Evolutionary conservation across 2,888 invertebrate genomes (phyloP), one percentile per base, ranked within the genome.

Genomic region (Linnaemya vulpina): DNA sequence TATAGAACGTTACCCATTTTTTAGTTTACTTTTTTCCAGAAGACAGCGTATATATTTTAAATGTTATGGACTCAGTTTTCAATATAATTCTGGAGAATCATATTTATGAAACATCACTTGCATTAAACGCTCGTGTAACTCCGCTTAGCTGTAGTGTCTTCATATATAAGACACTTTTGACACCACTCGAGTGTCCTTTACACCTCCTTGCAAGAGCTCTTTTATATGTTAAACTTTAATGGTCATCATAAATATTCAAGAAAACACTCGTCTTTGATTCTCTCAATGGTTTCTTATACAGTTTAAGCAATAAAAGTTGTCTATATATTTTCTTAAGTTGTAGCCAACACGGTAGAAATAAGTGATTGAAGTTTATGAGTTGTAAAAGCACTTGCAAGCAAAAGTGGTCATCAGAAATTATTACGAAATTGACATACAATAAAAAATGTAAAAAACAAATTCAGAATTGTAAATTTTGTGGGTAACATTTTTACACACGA

Each of bases 201-300:
- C 20, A 20, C 0, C 13, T 20, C 13, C 11, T 20, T 62, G 1
- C 20, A 20, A 2, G 13, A 15, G 1, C 13, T 20, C 38, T 8
- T 9, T 60, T 17, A 30, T 13, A 30, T 30, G 5, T 30, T 3
- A 10, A 49, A 58, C 22, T 46, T 67, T 38, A 68, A 68, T 67
- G 58, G 67, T 49, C 58, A 49, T 68, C 49, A 58, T 77, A 77
- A 77, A 67, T 77, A 67, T 60, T 60, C 38, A 67, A 55, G 20
- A 7, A 55, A 67, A 58, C 30, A 62, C 65, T 49, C 67, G 4
- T 65, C 11, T 20, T 35, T 17, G 13, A 46, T 38, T 15, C 20
- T 7, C 35, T 20, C 15, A 11, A 25, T 40, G 7, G 25, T 35
- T 43, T 58, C 20, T 35, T 46, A 51, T 51, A 25, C 13, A 51